These are phyloP conservation scores for Mystacornis crossleyi DNA, from an alignment of 2,113 vertebrate species.

Conservation along the genomic window DNA sequence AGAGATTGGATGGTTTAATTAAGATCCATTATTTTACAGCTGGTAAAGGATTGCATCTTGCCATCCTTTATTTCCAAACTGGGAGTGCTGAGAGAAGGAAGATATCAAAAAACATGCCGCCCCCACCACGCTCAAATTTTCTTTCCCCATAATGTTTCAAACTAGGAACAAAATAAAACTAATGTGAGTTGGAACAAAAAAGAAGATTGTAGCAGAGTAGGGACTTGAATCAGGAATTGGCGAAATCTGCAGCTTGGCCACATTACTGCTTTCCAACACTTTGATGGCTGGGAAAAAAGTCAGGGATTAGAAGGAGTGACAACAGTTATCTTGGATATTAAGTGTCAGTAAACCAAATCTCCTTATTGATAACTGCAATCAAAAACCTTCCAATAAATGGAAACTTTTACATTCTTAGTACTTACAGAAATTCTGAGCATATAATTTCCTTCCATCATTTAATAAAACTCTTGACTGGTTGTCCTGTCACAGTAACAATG, in stretches of 20 bases:
- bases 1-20: not conserved
- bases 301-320: not conserved
- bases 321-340: not conserved
- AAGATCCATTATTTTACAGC: not conserved
- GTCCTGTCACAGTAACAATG: not conserved
- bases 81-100: not conserved
- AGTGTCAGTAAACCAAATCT: not conserved
- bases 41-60: not conserved
- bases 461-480: not conserved
- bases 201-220: not conserved
- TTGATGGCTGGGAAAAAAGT: not conserved
- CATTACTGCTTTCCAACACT: not conserved
- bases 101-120: accelerated
- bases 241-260: not conserved
- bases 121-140: not conserved
- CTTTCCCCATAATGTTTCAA: not conserved
- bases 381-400: not conserved
- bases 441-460: not conserved
- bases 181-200: not conserved
- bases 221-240: not conserved
- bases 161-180: not conserved
- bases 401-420: not conserved
- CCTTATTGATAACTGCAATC: not conserved
- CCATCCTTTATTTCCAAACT: not conserved
- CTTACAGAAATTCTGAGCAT: not conserved